Evolutionary conservation across 2,113 vertebrate species (phyloP), one percentile per base, ranked within the genome.

Genomic region (Oophaga pumilio): DNA sequence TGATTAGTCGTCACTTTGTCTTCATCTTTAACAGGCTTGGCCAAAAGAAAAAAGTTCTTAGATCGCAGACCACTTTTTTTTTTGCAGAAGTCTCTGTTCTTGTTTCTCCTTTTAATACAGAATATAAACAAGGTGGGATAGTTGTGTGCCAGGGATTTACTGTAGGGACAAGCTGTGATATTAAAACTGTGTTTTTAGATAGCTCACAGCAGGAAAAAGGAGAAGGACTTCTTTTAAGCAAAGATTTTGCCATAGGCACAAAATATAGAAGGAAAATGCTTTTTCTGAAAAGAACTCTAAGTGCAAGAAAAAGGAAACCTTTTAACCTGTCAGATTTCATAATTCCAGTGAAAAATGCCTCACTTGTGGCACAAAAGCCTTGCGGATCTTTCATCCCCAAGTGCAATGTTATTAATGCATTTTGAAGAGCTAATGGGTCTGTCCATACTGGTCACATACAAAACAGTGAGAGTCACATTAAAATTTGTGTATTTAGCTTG

Each of bases 351-450:
- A 79, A 84, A 85, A 69, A 82, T n/a, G 17, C 49, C 87, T 90
- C 86, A 60, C 60, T 89, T 90, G 90, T 91, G 85, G 90, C 89
- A 84, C 82, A 86, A 89, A 84, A 90, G 49, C 87, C 87, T 88
- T 66, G 73, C 73, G 87, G 81, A 82, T 66, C 66, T 83, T 86
- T 89, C 87, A 79, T 89, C 82, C 85, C 89, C 79, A 57, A 89
- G 85, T 90, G 86, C 59, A 82, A 76, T 82, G 85, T 59, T 87
- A 88, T 90, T 33, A 88, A 88, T 88, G 69, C 69, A 84, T 88
- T 74, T 83, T 84, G 73, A 83, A 77, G 87, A 82, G 56, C 33
- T 84, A 88, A 88, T 88, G 73, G 80, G 68, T 88, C 69, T 84
- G 81, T 84, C 87, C 87, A 84, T 64, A 84, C 68, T 88, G 87